A percentile compares a stretch with the other conserved stretches of the same genome.
Evolutionary conservation across 2,113 vertebrate genomes (phyloP).

Genomic region (Callaeas wilsoni): DNA sequence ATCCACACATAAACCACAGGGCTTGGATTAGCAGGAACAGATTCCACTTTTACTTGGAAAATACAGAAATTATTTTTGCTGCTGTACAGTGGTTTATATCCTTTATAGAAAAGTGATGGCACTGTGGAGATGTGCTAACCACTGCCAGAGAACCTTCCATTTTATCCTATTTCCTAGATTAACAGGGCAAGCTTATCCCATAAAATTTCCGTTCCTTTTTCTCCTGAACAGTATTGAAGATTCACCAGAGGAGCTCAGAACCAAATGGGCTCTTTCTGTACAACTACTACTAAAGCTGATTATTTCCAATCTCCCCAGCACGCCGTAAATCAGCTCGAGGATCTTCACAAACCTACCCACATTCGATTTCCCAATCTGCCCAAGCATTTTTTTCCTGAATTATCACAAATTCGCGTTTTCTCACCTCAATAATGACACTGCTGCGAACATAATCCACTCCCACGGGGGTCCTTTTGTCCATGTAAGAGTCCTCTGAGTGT

Average conservation of each 20-base stretch:
- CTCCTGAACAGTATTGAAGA: background rate
- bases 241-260: background rate
- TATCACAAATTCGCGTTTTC: background rate
- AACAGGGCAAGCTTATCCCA: background rate
- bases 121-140: background rate
- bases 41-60: background rate
- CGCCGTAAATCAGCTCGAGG: background rate
- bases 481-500: constrained; percentile 59
- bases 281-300: background rate
- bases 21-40: background rate
- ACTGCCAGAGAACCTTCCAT: background rate
- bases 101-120: background rate
- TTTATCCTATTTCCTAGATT: background rate
- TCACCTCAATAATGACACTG: constrained; percentile 85
- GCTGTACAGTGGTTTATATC: background rate
- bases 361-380: background rate
- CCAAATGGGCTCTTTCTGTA: background rate
- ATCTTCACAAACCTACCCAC: background rate
- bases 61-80: background rate
- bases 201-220: background rate
- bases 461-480: constrained; percentile 70
- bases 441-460: constrained; percentile 80
- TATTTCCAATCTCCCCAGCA: background rate
- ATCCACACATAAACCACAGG: background rate
- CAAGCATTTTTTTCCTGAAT: background rate